phyloP scores from a whole-genome alignment of 2,113 vertebrate genomes.

The Dermatemys mawii region DNA sequence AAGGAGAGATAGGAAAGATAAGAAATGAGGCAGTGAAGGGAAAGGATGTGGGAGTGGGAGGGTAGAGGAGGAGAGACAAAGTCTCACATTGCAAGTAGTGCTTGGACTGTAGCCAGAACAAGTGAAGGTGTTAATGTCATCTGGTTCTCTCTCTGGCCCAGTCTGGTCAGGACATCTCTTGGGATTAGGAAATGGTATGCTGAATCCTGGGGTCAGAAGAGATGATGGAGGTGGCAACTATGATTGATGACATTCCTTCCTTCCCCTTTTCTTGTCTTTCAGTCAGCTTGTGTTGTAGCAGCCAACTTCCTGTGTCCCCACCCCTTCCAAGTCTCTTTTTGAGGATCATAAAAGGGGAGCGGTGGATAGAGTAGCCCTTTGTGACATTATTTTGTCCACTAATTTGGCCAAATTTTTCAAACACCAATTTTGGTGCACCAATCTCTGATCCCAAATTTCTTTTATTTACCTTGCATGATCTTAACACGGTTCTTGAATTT shows the following conservation, averaged over 20 bases:
- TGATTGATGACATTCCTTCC: no score
- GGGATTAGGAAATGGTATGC: background rate
- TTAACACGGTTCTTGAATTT: background rate
- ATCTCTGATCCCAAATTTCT: background rate
- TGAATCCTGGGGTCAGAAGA: no score
- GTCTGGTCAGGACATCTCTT: background rate
- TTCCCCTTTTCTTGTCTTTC: no score
- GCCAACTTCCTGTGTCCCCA: no score
- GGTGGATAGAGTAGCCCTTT: no score
- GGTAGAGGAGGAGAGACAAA: background rate
- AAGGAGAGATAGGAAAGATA: background rate
- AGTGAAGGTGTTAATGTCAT: background rate
- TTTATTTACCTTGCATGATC: background rate
- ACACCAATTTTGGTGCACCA: background rate
- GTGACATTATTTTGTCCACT: no score
- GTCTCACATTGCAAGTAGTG: background rate
- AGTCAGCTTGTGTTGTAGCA: no score
- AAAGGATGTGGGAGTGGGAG: background rate
- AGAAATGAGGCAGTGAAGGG: background rate
- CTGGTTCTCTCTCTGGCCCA: background rate
- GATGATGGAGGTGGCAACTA: no score
- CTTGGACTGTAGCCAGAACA: background rate
- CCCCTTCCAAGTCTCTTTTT: no score
- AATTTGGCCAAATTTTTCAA: no score
- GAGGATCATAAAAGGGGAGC: no score